A percentile compares a stretch with the other conserved stretches of the same genome.
Evolutionary conservation across 53 echinoderm and acorn worm species (phyloP).

Genomic region (Echinometra lucunter): DNA sequence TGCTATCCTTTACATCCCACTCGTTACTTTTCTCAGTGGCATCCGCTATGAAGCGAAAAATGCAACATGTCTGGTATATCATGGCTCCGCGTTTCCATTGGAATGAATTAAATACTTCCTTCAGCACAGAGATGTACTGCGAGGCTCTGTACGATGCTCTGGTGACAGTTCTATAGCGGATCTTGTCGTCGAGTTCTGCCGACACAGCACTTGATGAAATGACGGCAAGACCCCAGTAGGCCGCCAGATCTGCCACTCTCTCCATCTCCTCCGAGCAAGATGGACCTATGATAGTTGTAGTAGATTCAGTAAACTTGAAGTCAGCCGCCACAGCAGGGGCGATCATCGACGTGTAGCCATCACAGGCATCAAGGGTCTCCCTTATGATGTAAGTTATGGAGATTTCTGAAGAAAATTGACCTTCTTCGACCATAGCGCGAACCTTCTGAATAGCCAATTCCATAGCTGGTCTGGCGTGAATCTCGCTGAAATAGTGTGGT

Average conservation of each 20-base stretch:
- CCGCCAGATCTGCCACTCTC: constrained; percentile 54
- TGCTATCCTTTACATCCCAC: neutral
- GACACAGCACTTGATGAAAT: constrained; percentile 45
- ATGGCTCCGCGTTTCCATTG: constrained; percentile 21
- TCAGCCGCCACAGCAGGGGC: constrained; percentile 63
- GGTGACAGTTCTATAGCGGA: constrained; percentile 73
- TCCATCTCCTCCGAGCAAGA: constrained; percentile 51
- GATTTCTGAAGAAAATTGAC: neutral
- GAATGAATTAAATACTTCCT: neutral
- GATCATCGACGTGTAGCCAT: constrained; percentile 31
- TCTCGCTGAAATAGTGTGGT: constrained; percentile 52
- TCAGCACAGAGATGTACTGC: neutral
- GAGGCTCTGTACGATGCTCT: constrained; percentile 62
- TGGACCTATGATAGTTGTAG: constrained; percentile 63
- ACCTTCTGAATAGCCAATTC: constrained; percentile 37
- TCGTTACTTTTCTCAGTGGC: neutral
- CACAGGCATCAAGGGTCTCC: constrained; percentile 24
- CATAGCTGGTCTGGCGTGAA: constrained; percentile 29
- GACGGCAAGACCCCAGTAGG: constrained; percentile 69
- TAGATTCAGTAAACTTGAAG: constrained; percentile 7
- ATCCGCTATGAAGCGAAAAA: constrained; percentile 38
- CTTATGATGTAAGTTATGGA: neutral
- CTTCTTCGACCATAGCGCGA: neutral
- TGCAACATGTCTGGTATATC: constrained; percentile 39
- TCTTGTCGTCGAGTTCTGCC: constrained; percentile 68